Evolutionary conservation across 2,113 vertebrate species (phyloP), one percentile per base, ranked within the genome.

Genomic region (Leptobrachium leishanense): DNA sequence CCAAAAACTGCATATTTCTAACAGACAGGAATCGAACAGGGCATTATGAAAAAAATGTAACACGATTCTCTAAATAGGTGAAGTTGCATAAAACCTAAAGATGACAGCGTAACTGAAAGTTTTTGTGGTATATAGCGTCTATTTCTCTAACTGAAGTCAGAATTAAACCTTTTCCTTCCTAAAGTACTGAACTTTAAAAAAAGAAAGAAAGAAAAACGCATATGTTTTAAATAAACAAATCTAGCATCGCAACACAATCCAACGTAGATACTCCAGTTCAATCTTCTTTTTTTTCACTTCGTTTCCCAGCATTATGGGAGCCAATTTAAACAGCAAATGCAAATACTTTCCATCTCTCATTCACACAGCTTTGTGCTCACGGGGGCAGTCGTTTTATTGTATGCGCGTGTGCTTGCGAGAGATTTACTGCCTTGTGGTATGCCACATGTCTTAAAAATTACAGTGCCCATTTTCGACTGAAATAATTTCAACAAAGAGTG

Each of bases 401-500:
- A 63, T 31, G 15, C 0, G 2, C 20, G 71, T 0, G 41, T 40
- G 39, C 1, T 71, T 89, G 66, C 55, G 39, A 68, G 77, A 74
- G 88, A 93, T 93, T 92, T 93, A 92, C 87, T 73, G 70, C 13
- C 72, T 84, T 71, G 81, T 83, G 77, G 82, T 2, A 5, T 74
- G 83, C 89, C 91, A 90, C 91, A 90, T 85, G 88, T 91, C 91
- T 92, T 93, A 84, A 89, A 89, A 93, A 93, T 93, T 91, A 88
- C 90, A 90, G 88, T 90, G 86, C 88, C 90, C 87, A 86, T 92
- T 93, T 92, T 87, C 90, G 87, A 84, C 90, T 88, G 91, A 93
- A 93, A 93, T 94, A 92, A 93, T 93, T 94, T 89, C 90, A 89
- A 85, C 89, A 83, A 87, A 89, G 87, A 91, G 87, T 90, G 88